Base-by-base conservation (phyloP, 2,113 vertebrate genomes). In the Syrrhaptes paradoxus region DNA sequence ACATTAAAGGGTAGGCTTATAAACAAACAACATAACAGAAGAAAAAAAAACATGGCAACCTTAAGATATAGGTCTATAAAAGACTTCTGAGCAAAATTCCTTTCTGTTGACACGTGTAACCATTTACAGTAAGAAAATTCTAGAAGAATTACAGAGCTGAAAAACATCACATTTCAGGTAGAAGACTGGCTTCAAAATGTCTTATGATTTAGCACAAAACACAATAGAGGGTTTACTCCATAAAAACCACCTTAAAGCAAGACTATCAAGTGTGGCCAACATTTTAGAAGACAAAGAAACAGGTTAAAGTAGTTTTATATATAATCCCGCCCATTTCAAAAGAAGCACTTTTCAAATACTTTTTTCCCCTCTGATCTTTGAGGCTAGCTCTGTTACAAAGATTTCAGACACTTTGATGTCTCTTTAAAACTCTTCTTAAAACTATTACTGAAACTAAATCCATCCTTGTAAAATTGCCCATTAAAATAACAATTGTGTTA, bases 351-450 rank as follows among this genome's bases (percentile, higher is more conserved):
- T 88, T 86, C 67, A 87, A 91, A 80, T 74, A 86, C 74, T 21
- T 94, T 57, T 5, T 36, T 4, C 17, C 41, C 67, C 77, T 93
- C 87, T 96, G 90, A 90, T 96, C 93, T 96, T 88, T 86, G 32
- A 77, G 22, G 25, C 24, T 84, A 93, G 70, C 29, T 95, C 91
- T 94, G 57, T 96, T 96, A 94, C 91, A 95, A 95, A 94, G 85
- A 93, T 89, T 90, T 86, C 72, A 90, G 85, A 90, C 80, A 92
- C 93, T 97, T 94, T 96, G 95, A 96, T 94, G 85, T 94, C 75
- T 90, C 72, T 67, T 92, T 92, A 96, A 96, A 95, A 96, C 65
- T 97, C 78, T 94, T 94, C 91, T 92, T 92, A 94, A 95, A 96
- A 94, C 87, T 92, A 83, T 83, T 90, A 88, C 31, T 96, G 92